Conservation (phyloP, 2,113 vertebrate genomes). For the Pelmatolapia mariae region DNA sequence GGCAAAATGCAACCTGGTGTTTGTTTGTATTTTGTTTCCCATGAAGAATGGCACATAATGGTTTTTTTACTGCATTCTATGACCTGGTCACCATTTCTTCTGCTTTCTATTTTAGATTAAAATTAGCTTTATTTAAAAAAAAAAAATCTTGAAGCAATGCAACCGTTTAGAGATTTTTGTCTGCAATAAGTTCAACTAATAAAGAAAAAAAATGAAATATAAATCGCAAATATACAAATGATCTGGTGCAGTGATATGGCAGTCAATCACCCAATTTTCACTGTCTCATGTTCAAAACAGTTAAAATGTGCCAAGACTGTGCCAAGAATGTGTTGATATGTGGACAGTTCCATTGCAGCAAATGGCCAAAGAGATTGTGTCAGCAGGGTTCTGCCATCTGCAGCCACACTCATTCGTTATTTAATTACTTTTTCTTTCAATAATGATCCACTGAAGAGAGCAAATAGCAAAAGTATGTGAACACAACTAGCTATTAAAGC, state of each 20-base stretch:
- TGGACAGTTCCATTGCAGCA: neutral
- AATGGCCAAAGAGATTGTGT: neutral
- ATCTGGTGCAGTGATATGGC: neutral
- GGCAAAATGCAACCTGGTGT: conserved; percentile 8
- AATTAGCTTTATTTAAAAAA: neutral
- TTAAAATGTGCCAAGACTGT: neutral
- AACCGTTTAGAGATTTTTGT: neutral
- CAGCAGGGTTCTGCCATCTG: conserved; percentile 16
- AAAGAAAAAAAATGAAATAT: neutral
- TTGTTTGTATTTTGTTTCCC: neutral
- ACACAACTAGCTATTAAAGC: neutral
- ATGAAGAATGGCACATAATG: neutral
- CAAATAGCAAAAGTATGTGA: neutral
- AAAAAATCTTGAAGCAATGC: neutral
- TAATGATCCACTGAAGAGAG: neutral
- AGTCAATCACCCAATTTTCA: neutral
- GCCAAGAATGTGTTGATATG: neutral
- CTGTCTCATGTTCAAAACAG: neutral
- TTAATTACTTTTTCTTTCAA: neutral
- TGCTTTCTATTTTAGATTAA: neutral
- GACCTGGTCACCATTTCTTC: neutral
- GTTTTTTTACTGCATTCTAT: neutral
- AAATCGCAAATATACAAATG: neutral
- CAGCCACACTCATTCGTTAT: conserved; percentile 22
- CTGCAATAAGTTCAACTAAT: neutral